Conservation (phyloP, 2,797 vertebrate species). For the Florisuga fusca region DNA sequence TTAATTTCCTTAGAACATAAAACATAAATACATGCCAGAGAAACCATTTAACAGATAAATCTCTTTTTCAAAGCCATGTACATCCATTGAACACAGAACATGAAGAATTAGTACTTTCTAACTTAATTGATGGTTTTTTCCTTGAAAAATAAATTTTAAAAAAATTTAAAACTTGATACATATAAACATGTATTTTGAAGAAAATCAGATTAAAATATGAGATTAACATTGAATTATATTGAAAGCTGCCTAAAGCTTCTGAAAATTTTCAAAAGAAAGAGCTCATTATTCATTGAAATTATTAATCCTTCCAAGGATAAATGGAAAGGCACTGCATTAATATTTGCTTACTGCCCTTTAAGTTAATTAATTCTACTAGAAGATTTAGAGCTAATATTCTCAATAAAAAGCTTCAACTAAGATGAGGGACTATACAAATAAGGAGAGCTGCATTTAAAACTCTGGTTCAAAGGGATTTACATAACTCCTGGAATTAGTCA, state of each 20-base stretch:
- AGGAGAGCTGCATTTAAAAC: neutral
- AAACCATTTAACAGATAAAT: neutral
- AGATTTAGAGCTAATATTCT: neutral
- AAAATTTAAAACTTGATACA: neutral
- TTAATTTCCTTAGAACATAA: slow-evolving; percentile 1
- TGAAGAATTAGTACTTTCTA: neutral
- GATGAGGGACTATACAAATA: neutral
- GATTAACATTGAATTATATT: neutral
- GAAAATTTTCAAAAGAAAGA: neutral
- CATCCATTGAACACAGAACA: neutral
- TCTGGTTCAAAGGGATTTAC: neutral
- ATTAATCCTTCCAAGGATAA: neutral
- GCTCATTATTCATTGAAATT: neutral
- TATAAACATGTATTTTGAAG: neutral
- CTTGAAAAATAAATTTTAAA: neutral
- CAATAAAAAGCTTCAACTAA: neutral
- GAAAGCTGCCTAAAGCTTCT: neutral
- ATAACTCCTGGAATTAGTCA: neutral
- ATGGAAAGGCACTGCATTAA: neutral
- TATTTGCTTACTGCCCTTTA: neutral
- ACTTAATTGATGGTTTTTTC: neutral
- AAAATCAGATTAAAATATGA: neutral
- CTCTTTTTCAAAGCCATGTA: neutral
- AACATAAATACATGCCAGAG: neutral
- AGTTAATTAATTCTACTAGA: neutral